Percentiles rank a stretch among this genome's conserved stretches.
Conservation (phyloP, 2,888 invertebrate genomes). For the Chrysomela aeneicollis region DNA sequence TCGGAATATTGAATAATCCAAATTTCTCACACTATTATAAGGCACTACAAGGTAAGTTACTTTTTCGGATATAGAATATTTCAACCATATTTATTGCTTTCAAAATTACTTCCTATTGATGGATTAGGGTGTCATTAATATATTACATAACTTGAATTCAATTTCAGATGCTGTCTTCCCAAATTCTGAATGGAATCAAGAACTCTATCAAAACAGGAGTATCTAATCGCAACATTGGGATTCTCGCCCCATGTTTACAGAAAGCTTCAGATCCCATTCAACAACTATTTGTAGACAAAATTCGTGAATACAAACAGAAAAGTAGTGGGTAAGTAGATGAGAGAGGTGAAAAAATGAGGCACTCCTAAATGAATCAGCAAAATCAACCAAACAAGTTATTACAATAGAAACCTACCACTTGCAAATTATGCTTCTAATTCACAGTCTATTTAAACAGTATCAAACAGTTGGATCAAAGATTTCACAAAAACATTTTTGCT, state of each 20-base stretch:
- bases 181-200: conserved; percentile 53
- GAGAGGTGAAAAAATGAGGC: not conserved
- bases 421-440: too few species aligned
- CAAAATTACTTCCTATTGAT: not conserved
- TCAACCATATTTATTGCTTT: not conserved
- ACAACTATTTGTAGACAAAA: conserved; percentile 91
- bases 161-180: conserved; percentile 57
- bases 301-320: conserved; percentile 87
- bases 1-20: not conserved
- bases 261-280: conserved; percentile 90
- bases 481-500: too few species aligned
- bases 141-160: conserved; percentile 29
- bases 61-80: not conserved
- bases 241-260: conserved; percentile 71
- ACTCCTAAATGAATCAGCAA: not conserved
- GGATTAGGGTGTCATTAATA: not conserved
- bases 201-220: conserved; percentile 55
- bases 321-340: conserved; percentile 77
- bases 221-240: conserved; percentile 73
- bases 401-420: too few species aligned
- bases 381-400: too few species aligned
- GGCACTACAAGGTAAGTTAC: not conserved
- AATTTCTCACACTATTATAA: not conserved
- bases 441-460: too few species aligned
- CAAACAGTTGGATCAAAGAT: too few species aligned